Evolutionary conservation across 2,113 vertebrate species (phyloP).

Genomic region (Lepus americanus): DNA sequence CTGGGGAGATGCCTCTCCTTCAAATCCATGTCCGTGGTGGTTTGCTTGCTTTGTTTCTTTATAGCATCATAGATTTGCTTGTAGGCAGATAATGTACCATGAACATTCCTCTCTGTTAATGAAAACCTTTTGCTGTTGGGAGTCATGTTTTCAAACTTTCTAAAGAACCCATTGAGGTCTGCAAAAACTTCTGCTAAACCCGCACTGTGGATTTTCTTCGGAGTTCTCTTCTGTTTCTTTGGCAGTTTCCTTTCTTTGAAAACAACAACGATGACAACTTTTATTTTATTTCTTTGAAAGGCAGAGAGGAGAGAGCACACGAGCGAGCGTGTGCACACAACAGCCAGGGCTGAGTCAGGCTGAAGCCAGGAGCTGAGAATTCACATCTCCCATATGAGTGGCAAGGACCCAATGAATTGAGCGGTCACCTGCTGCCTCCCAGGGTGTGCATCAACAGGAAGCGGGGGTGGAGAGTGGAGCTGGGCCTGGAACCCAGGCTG

Average conservation of each 20-base stretch:
- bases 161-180: not conserved
- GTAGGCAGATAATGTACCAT: not conserved
- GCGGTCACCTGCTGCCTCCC: no score
- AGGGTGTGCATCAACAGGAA: no score
- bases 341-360: no score
- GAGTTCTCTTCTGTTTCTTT: not conserved
- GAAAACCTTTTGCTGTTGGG: not conserved
- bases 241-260: not conserved
- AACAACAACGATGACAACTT: no score
- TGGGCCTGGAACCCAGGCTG: no score
- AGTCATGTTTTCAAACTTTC: not conserved
- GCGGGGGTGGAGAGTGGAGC: no score
- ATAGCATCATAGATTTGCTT: not conserved
- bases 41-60: not conserved
- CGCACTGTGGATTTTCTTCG: not conserved
- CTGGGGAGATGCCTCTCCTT: not conserved
- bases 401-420: no score
- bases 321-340: no score
- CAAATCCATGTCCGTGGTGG: not conserved
- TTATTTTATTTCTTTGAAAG: no score
- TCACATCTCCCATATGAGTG: no score
- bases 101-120: conserved; percentile 11
- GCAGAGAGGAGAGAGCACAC: no score
- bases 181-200: not conserved
- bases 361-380: no score